Evolutionary conservation across 2,888 invertebrate species (phyloP).

Genomic region (Fragum whitleyi): DNA sequence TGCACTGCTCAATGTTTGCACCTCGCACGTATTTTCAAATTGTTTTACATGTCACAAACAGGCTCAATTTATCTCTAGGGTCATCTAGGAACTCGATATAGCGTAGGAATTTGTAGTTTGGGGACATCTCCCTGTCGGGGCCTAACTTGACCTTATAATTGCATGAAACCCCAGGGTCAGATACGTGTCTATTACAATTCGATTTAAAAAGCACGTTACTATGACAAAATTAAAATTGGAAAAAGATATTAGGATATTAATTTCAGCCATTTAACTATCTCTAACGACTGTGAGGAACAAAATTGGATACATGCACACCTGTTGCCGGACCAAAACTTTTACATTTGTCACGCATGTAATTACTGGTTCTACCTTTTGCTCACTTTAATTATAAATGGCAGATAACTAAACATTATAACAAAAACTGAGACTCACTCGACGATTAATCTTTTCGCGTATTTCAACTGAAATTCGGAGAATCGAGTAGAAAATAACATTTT

Average conservation of each 20-base stretch:
- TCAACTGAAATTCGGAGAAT: no score
- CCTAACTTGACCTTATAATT: conserved; percentile 25
- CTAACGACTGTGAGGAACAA: not conserved
- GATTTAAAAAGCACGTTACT: conserved; percentile 24
- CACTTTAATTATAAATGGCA: no score
- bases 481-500: no score
- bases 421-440: no score
- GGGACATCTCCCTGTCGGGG: conserved; percentile 1
- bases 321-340: conserved; percentile 17
- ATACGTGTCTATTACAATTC: conserved; percentile 12
- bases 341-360: conserved; percentile 46
- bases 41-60: not conserved
- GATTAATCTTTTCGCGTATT: no score
- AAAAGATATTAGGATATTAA: conserved; percentile 25
- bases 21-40: no score
- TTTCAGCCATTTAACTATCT: not conserved
- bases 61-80: not conserved
- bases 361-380: conserved; percentile 17
- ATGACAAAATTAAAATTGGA: conserved; percentile 24
- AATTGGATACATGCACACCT: conserved; percentile 4
- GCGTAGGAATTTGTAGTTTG: conserved; percentile 22
- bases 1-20: no score
- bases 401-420: no score
- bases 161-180: conserved; percentile 12
- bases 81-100: conserved; percentile 11